These are phyloP conservation scores for Xanthorhoe designata DNA, from an alignment of 2,888 invertebrate genomes.

Conservation along the genomic window DNA sequence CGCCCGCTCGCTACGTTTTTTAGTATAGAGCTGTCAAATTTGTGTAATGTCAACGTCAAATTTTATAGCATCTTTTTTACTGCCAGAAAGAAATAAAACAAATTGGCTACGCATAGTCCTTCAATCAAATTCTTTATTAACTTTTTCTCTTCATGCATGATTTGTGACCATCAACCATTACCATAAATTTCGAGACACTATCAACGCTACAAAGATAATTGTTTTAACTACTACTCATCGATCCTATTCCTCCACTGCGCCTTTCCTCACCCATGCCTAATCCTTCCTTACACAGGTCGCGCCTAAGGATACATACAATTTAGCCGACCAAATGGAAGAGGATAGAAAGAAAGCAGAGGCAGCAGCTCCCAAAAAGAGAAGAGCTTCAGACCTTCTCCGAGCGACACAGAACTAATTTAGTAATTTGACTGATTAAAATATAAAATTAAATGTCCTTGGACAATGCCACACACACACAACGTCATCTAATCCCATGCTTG, in stretches of 20 bases:
- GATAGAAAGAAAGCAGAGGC: slow-evolving; percentile 63
- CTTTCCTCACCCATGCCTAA: slow-evolving; percentile 15
- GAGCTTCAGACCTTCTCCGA: slow-evolving; percentile 62
- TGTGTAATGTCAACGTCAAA: neutral
- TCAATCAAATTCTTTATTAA: too few relatives aligned
- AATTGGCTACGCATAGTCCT: neutral
- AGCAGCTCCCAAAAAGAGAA: slow-evolving; percentile 69
- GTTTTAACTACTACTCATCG: too few relatives aligned
- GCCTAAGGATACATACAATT: slow-evolving; percentile 62
- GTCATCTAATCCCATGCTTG: too few relatives aligned
- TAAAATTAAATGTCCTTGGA: too few relatives aligned
- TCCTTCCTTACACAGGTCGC: slow-evolving; percentile 59
- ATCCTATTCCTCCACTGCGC: neutral
- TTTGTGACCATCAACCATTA: too few relatives aligned
- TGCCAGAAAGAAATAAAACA: neutral
- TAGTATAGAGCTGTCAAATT: too few relatives aligned
- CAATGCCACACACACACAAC: too few relatives aligned
- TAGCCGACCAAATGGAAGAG: slow-evolving; percentile 63
- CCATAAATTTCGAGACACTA: too few relatives aligned
- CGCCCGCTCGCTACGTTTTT: too few relatives aligned
- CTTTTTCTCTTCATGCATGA: too few relatives aligned
- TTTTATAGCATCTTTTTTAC: neutral
- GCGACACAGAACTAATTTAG: slow-evolving; percentile 45
- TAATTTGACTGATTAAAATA: neutral
- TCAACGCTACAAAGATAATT: too few relatives aligned